phyloP scores from a whole-genome alignment of 1,140 invertebrate genomes.

The Drosophila willistoni region DNA sequence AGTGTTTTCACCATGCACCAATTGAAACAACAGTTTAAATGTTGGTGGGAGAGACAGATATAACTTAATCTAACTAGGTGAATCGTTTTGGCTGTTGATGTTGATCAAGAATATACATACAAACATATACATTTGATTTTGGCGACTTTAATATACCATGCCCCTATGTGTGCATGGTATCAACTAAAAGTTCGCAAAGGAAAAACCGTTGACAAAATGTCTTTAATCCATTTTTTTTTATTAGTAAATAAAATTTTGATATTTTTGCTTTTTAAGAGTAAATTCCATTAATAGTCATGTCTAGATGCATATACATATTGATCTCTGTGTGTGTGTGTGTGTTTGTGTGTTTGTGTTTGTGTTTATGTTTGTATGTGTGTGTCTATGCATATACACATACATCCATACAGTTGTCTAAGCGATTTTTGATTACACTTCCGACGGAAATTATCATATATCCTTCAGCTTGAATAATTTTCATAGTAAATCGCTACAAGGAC shows the following conservation, averaged over 20 bases:
- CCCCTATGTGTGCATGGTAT: too few relatives aligned
- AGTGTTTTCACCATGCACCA: too few relatives aligned
- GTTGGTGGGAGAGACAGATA: too few relatives aligned
- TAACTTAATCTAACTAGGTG: too few relatives aligned
- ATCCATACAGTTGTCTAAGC: conserved; percentile 74
- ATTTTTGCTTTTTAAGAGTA: background rate
- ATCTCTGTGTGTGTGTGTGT: conserved; percentile 3
- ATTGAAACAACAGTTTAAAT: too few relatives aligned
- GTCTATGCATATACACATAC: background rate
- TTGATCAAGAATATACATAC: background rate
- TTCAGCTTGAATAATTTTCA: conserved; percentile 83
- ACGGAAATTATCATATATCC: conserved; percentile 83
- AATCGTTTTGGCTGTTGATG: too few relatives aligned
- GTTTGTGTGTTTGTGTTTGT: background rate
- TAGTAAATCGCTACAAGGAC: conserved; percentile 61
- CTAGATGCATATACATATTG: background rate
- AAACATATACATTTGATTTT: background rate
- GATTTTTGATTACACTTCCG: conserved; percentile 84
- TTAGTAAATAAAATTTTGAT: background rate
- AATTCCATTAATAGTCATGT: background rate
- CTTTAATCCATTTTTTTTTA: background rate
- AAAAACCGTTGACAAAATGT: background rate
- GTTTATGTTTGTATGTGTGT: background rate
- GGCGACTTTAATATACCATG: too few relatives aligned
- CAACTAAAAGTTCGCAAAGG: background rate